These are phyloP conservation scores for Epizoanthus fatuus DNA, from an alignment of 92 coral and sea anemone genomes.

Conservation along the genomic window DNA sequence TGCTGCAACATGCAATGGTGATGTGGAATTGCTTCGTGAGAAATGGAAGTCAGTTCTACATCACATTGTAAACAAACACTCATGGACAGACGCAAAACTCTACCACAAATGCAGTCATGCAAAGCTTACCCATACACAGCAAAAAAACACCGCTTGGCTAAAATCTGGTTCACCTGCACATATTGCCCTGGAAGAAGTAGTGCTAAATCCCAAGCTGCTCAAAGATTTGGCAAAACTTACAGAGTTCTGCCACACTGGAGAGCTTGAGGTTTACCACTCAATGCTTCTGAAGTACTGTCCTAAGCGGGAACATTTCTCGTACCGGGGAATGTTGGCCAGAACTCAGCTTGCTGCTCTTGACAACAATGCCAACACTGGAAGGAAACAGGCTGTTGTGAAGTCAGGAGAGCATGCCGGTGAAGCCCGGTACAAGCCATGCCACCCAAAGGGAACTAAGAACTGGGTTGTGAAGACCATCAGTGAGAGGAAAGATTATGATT, in stretches of 20 bases:
- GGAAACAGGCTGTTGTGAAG: constrained; percentile 54
- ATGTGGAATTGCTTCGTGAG: constrained; percentile 57
- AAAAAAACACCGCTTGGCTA: constrained; percentile 60
- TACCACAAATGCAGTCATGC: constrained; percentile 63
- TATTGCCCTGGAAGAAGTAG: constrained; percentile 70
- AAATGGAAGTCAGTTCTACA: constrained; percentile 65
- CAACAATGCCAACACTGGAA: constrained; percentile 55
- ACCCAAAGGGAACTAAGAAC: constrained; percentile 45
- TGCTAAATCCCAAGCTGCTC: constrained; percentile 49
- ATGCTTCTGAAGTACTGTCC: constrained; percentile 74
- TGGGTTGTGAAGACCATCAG: constrained; percentile 31
- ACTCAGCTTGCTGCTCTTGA: constrained; percentile 74
- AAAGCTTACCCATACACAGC: constrained; percentile 40
- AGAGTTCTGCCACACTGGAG: constrained; percentile 75
- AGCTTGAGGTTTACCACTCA: constrained; percentile 67
- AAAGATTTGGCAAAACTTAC: constrained; percentile 68
- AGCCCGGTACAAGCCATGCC: constrained; percentile 28
- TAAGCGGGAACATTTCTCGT: constrained; percentile 63
- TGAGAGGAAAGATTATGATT: not conserved
- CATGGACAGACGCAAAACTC: constrained; percentile 41
- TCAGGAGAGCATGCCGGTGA: constrained; percentile 45
- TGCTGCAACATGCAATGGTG: constrained; percentile 69
- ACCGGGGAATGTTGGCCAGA: constrained; percentile 62
- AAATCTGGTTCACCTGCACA: constrained; percentile 57
- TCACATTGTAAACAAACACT: constrained; percentile 57